Evolutionary conservation across 2,113 vertebrate genomes (phyloP), one percentile per base, ranked within the genome.

Genomic region (Dipodomys spectabilis): DNA sequence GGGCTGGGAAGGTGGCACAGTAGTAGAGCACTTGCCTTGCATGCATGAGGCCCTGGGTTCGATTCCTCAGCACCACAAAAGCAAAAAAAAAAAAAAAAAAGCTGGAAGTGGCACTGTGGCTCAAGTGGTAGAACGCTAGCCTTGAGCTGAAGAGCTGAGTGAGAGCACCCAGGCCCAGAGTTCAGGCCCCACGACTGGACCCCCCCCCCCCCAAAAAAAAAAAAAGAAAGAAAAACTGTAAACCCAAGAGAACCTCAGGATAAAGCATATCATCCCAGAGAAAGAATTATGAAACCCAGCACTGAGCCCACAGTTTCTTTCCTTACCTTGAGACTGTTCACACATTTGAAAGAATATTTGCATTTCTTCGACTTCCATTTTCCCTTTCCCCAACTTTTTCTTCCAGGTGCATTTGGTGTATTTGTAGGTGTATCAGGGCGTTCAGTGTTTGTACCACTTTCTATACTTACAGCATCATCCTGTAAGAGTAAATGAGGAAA

Each of bases 281-380:
- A 91, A 92, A 32, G 57, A 77, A 91, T 85, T 71, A 57, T 75
- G 30, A 67, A 81, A 45, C 15, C 44, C 82, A 64, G 44, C 13
- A 71, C 30, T 87, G 20, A 77, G 27, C 10, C n/a, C 75, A 65
- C 11, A 82, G 22, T 64, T 96, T 80, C 72, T 12, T 18, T 6
- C 98, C 97, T 64, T 97, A 99, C 99, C 98, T 99, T 99, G 82
- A 99, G 98, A 92, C 99, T 99, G 98, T 99, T 99, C 92, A 99
- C 99, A 97, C 99, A 99, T 97, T 99, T 99, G 97, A 99, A 99
- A 82, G 99, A 99, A 93, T 99, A 99, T 98, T 99, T 99, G 98
- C 99, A 99, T 97, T 99, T 99, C 98, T 99, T 99, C n/a, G 99
- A 99, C 95, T 99, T 99, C 99, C 99, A 99, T 95, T 99, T 99